These are phyloP conservation scores for Aythya baeri DNA, from an alignment of 2,113 vertebrate species.

Conservation along the genomic window DNA sequence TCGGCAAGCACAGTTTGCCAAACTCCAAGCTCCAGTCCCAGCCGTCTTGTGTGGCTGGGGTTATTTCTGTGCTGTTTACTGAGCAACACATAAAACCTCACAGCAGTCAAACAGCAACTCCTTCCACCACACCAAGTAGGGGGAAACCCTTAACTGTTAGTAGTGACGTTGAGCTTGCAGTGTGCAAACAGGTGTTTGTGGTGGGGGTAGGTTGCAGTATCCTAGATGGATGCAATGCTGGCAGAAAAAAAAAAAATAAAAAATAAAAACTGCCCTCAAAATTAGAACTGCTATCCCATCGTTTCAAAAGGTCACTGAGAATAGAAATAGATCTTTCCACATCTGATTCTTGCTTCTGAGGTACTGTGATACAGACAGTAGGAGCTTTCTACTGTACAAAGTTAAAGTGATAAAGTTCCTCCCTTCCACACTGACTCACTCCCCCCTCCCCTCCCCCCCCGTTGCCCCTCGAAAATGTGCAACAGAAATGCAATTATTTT, in stretches of 20 bases:
- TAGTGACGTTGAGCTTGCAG: fast-evolving
- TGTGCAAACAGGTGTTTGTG: not conserved
- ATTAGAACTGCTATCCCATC: not conserved
- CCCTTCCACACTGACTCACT: no score
- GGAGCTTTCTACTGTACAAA: not conserved
- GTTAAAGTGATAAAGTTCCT: not conserved
- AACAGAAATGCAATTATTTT: not conserved
- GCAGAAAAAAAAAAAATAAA: fast-evolving
- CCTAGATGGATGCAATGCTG: not conserved
- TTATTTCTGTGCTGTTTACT: not conserved
- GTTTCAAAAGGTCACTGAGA: not conserved
- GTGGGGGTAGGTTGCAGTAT: not conserved
- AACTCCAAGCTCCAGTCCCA: fast-evolving
- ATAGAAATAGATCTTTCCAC: not conserved
- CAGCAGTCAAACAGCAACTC: fast-evolving
- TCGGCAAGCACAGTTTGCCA: fast-evolving
- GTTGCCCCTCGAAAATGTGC: not conserved
- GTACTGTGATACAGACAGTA: not conserved
- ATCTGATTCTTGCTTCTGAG: not conserved
- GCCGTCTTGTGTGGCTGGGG: not conserved
- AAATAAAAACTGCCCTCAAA: not conserved
- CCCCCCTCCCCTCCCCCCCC: no score
- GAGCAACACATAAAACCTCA: not conserved
- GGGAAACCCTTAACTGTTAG: fast-evolving
- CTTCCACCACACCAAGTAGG: fast-evolving